These are phyloP conservation scores for Seriola aureovittata DNA, from an alignment of 2,113 vertebrate species.

Conservation along the genomic window DNA sequence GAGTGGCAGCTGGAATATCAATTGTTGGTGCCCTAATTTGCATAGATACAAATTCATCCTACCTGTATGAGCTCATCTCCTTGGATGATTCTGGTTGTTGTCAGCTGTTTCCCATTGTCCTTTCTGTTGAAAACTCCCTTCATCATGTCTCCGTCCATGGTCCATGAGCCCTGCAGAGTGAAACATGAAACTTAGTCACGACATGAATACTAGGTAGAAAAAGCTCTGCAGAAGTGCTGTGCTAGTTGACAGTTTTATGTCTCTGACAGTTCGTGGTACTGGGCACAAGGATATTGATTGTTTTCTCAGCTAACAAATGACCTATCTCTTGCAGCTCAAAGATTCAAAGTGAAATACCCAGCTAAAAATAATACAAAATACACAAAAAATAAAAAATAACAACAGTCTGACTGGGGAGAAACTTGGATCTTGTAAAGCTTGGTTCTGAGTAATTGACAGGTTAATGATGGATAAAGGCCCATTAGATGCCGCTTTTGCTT, in stretches of 20 bases:
- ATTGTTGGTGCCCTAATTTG: not conserved
- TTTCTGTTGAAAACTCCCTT: conserved; percentile 88
- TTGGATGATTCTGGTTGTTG: conserved; percentile 83
- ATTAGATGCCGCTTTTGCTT: conserved; percentile 64
- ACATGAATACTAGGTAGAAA: not conserved
- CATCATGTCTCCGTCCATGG: conserved; percentile 84
- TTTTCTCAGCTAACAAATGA: not conserved
- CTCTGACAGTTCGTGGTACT: not conserved
- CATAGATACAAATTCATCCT: not conserved
- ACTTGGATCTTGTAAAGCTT: not conserved
- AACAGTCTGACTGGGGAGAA: not conserved
- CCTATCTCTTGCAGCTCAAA: not conserved
- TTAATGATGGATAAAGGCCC: not conserved
- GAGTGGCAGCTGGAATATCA: not conserved
- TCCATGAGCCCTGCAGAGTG: conserved; percentile 88
- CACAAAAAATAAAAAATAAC: not conserved
- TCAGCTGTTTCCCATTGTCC: conserved; percentile 91
- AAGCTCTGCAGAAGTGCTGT: not conserved
- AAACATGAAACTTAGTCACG: not conserved
- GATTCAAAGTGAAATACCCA: not conserved
- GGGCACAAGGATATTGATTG: not conserved
- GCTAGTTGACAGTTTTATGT: conserved; percentile 3
- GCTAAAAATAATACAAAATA: too few relatives aligned
- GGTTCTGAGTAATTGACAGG: not conserved
- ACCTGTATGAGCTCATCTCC: conserved; percentile 92